Evolutionary conservation across 2,888 invertebrate species (phyloP), one percentile per base, ranked within the genome.

Genomic region (Leuctra nigra): DNA sequence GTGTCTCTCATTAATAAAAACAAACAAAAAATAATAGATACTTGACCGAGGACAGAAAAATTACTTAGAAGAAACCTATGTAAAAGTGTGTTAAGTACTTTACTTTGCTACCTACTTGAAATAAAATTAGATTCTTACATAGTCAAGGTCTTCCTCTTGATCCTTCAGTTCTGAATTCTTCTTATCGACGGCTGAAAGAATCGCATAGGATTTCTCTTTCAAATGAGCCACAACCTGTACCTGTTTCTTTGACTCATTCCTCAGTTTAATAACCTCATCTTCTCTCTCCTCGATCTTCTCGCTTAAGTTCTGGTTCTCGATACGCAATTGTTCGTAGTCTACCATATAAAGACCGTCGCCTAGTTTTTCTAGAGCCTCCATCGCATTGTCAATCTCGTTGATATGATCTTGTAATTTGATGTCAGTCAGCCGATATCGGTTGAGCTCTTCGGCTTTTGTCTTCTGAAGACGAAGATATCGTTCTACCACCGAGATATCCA

Each of bases 241-340:
- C 0, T 75, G 74, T 55, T 69, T 71, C 14, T 73, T 72, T 59
- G 76, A 76, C 67, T 75, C 75, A 59, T 68, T 68, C 52, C 76
- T 67, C 53, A 78, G 65, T 61, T 71, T 72, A 38, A 71, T 65
- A 52, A 79, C 63, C 64, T 78, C 77, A 66, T 76, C 77, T 61
- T 78, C 77, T 61, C 76, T 68, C 63, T 79, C 78, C 64, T 79
- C 78, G 55, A 79, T 75, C 68, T 78, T 79, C 63, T 78, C 78
- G 53, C 73, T 70, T 63, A 73, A 73, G 25, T 73, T 75, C 65
- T 75, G 75, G 63, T 78, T 77, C 65, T 78, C 77, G 59, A 76
- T 74, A 66, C 77, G 77, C 58, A 79, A 66, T 64, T 78, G 77
- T 66, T 79, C 78, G 68, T 75, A 79, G 66, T 79, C 77, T 59